Evolutionary conservation across 2,113 vertebrate species (phyloP), one percentile per base, ranked within the genome.

Genomic region (Ophthalmotilapia sp.): DNA sequence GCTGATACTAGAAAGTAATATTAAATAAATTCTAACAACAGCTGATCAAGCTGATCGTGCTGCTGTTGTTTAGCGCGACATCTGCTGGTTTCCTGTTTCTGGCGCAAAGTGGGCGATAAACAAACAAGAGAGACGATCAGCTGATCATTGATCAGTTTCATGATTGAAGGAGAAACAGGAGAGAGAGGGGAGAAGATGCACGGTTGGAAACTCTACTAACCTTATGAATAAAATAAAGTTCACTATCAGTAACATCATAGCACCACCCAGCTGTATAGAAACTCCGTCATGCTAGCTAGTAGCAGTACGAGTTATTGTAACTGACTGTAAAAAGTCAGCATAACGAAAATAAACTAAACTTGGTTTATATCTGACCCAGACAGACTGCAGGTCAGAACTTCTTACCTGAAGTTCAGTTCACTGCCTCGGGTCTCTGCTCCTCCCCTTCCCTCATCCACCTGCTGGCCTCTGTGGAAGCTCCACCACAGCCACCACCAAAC

Each of bases 351-450:
- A 53, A 53, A 2, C 49, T 51, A 2, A 53, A 53, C 49, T 53
- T n/a, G 19, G 49, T 53, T 53, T 0, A 53, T 53, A 53, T 53
- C 19, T 53, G 49, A 53, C 49, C 19, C n/a, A 53, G 49, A 53
- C 0, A 3, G 49, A 53, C 49, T 53, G 19, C 49, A 53, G 49
- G 0, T 53, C 49, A n/a, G 5, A 53, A 53, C 49, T 53, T 53
- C 49, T 53, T 0, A 53, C 49, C 49, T 53, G 49, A 5, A 10
- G 19, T n/a, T 53, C 49, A 53, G 49, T 0, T 53, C 49, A 53
- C 49, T 1, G 1, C 51, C 51, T 53, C 9, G 2, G 51, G 51
- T 0, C 19, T 53, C 51, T 21, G 0, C 51, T 53, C 51, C 49
- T 53, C 14, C 6, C 14, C 2, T 9, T 6, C 0, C 9, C 51